Conservation (phyloP, 2,797 vertebrate genomes). For the Amphiprion clarkii region DNA sequence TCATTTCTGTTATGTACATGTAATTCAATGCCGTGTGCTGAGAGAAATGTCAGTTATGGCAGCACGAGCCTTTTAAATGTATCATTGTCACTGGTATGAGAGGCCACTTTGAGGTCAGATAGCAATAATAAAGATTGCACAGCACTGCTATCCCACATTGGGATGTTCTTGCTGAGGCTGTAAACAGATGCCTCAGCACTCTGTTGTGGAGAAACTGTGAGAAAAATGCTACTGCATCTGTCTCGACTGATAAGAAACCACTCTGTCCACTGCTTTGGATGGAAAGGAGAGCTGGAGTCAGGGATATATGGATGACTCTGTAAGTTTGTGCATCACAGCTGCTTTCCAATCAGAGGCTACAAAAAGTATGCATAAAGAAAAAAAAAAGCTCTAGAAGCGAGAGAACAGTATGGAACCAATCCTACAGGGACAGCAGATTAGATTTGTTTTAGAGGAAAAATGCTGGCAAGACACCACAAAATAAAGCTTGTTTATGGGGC, state of each 20-base stretch:
- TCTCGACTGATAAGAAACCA: constrained; percentile 33
- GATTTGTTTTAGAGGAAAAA: constrained; percentile 16
- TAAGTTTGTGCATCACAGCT: not conserved
- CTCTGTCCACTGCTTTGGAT: not conserved
- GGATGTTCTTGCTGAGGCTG: constrained; percentile 8
- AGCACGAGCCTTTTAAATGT: not conserved
- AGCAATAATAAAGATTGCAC: constrained; percentile 16
- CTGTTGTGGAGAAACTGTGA: not conserved
- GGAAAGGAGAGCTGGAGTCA: not conserved
- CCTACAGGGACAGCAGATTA: not conserved
- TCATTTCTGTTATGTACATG: constrained; percentile 5
- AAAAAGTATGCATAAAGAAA: not conserved
- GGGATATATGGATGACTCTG: not conserved
- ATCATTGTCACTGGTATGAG: not conserved
- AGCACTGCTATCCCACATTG: not conserved
- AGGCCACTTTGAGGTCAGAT: constrained; percentile 12
- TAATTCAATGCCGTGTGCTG: not conserved
- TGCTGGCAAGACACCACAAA: not conserved
- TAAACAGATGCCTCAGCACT: constrained; percentile 24
- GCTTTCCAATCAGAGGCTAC: not conserved
- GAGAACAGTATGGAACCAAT: not conserved
- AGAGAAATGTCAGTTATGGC: not conserved
- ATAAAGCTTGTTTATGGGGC: not conserved
- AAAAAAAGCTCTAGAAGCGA: not conserved
- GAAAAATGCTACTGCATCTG: not conserved